Conservation (phyloP, 23 tunicate species). For the Phallusia fumigata region DNA sequence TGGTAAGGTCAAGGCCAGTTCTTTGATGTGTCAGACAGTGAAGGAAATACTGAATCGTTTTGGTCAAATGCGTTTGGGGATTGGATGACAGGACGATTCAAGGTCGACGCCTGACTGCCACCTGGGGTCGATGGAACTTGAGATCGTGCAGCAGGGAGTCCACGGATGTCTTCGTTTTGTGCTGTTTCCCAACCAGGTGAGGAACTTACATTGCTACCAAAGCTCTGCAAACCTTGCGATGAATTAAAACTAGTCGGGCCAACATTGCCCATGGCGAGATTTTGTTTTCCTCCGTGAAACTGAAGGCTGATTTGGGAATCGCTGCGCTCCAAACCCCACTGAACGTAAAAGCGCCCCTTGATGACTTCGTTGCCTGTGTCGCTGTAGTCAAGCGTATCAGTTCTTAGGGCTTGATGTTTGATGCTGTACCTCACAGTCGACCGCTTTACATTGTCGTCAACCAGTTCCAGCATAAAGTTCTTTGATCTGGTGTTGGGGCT, state of each 20-base stretch:
- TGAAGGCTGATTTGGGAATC: background rate
- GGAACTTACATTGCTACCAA: background rate
- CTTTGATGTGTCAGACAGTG: too few species aligned
- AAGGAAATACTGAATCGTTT: too few species aligned
- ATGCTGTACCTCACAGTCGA: background rate
- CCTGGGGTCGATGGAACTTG: background rate
- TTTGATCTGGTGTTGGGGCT: background rate
- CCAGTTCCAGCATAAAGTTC: background rate
- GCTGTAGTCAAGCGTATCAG: background rate
- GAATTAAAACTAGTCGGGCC: background rate
- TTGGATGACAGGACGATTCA: background rate
- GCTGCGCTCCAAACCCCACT: background rate
- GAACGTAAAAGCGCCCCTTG: background rate
- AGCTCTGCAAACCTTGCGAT: background rate
- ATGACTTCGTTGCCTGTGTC: background rate
- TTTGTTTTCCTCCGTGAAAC: background rate
- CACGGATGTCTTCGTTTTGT: background rate
- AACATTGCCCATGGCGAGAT: background rate
- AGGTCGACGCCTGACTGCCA: background rate
- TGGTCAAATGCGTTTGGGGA: too few species aligned
- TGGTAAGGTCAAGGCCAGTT: too few species aligned
- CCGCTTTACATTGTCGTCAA: background rate
- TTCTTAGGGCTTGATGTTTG: background rate
- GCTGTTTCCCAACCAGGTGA: background rate
- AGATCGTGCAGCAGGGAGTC: background rate